A percentile compares a stretch with the other conserved stretches of the same genome.
phyloP scores from a whole-genome alignment of 2,113 vertebrate genomes.

The Probosciger aterrimus region DNA sequence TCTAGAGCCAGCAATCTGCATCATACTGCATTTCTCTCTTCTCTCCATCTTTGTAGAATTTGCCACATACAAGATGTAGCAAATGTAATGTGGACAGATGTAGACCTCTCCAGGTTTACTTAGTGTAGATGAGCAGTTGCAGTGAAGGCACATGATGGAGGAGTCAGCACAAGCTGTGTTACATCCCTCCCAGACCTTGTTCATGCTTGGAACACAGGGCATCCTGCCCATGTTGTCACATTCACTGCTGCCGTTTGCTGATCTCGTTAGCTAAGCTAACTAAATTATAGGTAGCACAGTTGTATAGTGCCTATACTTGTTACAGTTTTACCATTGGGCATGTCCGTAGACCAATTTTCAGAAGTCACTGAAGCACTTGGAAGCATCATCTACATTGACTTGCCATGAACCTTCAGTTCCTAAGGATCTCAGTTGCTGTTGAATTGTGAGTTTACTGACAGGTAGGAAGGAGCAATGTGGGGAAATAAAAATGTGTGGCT shows the following conservation, averaged over 20 bases:
- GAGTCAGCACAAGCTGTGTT: not conserved
- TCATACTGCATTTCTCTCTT: not conserved
- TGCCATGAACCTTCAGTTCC: not conserved
- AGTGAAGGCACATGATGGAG: fast-evolving
- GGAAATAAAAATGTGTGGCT: not conserved
- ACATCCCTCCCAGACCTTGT: not conserved
- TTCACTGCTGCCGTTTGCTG: not conserved
- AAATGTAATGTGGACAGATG: too few species aligned
- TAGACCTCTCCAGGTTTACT: not conserved
- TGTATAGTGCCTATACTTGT: not conserved
- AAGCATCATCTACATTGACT: not conserved
- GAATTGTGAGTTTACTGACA: not conserved
- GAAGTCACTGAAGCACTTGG: not conserved
- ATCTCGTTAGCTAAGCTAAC: not conserved
- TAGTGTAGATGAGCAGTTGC: not conserved
- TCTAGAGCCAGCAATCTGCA: not conserved
- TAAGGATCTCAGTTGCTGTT: not conserved
- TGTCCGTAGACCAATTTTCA: not conserved
- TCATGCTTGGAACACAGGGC: not conserved
- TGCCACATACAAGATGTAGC: too few species aligned
- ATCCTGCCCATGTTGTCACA: fast-evolving
- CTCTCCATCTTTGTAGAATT: too few species aligned
- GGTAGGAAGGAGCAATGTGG: not conserved
- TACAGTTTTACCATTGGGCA: not conserved
- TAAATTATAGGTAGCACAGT: not conserved